phyloP scores from a whole-genome alignment of 2,888 invertebrate genomes.

The Drosophila buzzatii region DNA sequence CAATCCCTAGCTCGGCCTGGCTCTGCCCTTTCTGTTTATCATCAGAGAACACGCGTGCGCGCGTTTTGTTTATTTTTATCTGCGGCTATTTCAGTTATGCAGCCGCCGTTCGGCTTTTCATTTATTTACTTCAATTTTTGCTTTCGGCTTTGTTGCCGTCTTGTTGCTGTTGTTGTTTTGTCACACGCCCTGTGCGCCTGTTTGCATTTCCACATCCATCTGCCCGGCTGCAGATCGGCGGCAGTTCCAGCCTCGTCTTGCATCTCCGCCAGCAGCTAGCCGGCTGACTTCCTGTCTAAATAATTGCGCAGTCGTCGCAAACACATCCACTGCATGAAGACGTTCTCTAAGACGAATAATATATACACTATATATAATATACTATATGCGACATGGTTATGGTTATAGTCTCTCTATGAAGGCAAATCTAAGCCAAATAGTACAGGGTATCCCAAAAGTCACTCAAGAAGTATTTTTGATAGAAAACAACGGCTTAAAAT shows the following conservation, averaged over 20 bases:
- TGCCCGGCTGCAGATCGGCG: conserved; percentile 22
- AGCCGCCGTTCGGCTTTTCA: conserved; percentile 47
- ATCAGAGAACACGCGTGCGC: conserved; percentile 45
- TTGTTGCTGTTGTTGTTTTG: conserved; percentile 48
- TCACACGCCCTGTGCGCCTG: conserved; percentile 47
- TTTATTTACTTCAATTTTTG: conserved; percentile 30
- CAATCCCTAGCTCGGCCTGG: conserved; percentile 14
- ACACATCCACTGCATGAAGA: conserved; percentile 42
- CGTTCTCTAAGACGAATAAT: background rate
- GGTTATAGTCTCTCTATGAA: background rate
- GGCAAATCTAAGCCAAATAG: too few relatives aligned
- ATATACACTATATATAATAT: conserved; percentile 1
- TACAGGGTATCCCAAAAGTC: too few relatives aligned
- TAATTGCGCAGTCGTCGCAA: conserved; percentile 63
- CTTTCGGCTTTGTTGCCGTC: background rate
- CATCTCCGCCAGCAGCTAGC: conserved; percentile 37
- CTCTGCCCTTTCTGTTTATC: conserved; percentile 61
- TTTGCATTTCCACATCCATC: conserved; percentile 52
- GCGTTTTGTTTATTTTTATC: conserved; percentile 67
- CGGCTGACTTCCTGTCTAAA: conserved; percentile 73
- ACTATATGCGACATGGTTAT: conserved; percentile 2
- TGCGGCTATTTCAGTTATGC: conserved; percentile 64
- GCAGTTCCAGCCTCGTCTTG: conserved; percentile 19
- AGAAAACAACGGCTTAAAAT: too few relatives aligned
- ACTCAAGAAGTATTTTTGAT: too few relatives aligned